These are phyloP conservation scores for Epinephelus fuscoguttatus DNA, from an alignment of 2,113 vertebrate species.

Conservation along the genomic window DNA sequence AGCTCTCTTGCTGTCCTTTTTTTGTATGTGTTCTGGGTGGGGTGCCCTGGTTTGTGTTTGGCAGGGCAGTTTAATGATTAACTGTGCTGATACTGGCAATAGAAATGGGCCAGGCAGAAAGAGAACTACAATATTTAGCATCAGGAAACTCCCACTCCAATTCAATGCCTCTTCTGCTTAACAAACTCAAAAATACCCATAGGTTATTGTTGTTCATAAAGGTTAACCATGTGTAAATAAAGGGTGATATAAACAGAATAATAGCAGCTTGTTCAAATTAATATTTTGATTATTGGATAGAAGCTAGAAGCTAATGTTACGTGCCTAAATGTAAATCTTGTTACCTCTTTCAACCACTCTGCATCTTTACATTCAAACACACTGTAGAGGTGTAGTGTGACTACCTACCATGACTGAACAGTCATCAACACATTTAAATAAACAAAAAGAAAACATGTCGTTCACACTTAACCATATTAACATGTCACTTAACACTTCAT, in stretches of 20 bases:
- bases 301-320: neutral
- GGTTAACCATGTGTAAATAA: neutral
- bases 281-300: neutral
- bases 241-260: neutral
- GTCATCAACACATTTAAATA: neutral
- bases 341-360: neutral
- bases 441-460: neutral
- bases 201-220: slow-evolving; percentile 12
- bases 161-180: slow-evolving; percentile 27
- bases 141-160: slow-evolving; percentile 72
- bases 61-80: slow-evolving; percentile 57
- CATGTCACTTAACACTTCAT: neutral
- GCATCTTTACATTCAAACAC: slow-evolving; percentile 16
- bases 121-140: slow-evolving; percentile 51
- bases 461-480: neutral
- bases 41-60: slow-evolving; percentile 21
- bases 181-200: slow-evolving; percentile 19
- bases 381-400: neutral
- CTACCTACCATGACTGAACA: neutral
- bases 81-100: slow-evolving; percentile 61
- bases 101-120: slow-evolving; percentile 55
- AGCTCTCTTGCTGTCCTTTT: neutral
- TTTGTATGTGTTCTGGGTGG: slow-evolving; percentile 14
- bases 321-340: neutral
- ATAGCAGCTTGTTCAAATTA: neutral